Evolutionary conservation across 1,140 invertebrate species (phyloP), one percentile per base, ranked within the genome.

Genomic region (Glossosoma conforme): DNA sequence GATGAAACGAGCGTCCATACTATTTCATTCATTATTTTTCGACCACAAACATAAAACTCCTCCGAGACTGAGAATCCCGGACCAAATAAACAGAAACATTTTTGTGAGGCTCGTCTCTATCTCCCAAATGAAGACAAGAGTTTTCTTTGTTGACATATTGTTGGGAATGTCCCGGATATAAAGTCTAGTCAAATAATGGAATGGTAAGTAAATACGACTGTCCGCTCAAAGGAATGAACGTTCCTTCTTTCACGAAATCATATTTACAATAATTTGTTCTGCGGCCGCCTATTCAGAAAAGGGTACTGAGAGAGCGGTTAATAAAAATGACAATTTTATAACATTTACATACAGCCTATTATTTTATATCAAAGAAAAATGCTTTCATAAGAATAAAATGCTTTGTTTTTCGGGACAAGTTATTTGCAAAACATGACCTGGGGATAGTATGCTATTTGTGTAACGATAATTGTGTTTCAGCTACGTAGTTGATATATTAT

Each of bases 121-220:
- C 40, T 49, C 35, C 21, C 38, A 51, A 57, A 57, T 52, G 50
- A 52, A 57, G 49, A 52, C 48, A 48, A 52, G 54, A 47, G 36
- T 44, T 49, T 41, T 28, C 54, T 42, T 38, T 57, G 54, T 57
- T 57, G 54, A 52, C 45, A 52, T 57, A 57, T 52, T 57, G 54
- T 52, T 49, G 49, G 54, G 49, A 52, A 48, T 51, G 37, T 33
- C 38, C 40, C 35, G 48, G 44, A 57, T 52, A 57, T 57, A 57
- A 57, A 57, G 54, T 57, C 54, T 57, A 52, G 49, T 44, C 54
- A 57, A 57, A 57, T 52, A 57, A 46, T 47, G 21, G 54, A 57
- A 57, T 57, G 48, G 49, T 42, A 43, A 33, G 44, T 38, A 52
- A 57, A 55, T 25, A 47, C 25, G 22, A 44, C 24, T 18, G 21